Evolutionary conservation across 2,888 invertebrate species (phyloP), one percentile per base, ranked within the genome.

Genomic region (Pediacus dermestoides): DNA sequence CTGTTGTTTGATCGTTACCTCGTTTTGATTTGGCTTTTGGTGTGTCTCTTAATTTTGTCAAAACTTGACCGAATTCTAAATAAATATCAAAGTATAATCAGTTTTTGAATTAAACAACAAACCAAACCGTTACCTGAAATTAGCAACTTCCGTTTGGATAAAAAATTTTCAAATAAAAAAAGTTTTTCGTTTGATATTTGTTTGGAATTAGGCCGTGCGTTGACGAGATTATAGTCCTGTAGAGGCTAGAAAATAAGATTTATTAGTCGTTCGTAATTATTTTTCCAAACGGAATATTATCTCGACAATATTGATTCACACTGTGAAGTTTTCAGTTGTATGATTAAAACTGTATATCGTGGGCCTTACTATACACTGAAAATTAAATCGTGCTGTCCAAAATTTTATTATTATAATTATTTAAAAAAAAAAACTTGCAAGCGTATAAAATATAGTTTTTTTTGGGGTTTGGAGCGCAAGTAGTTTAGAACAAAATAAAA

Each of bases 341-440:
- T 68, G 63, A 64, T 67, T 67, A 68, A 47, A 28, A 28, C 10
- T 65, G 66, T 69, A 67, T 69, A 69, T 70, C 68, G 70, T 72
- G 72, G 71, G 71, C 72, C 72, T 72, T 72, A 71, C 70, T 71
- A 68, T 68, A 70, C 66, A 70, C 70, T 70, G 69, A 69, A 70
- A 69, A 67, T 68, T 66, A 62, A 66, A 60, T 62, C 61, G 69
- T 70, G 67, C 70, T 72, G 71, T 71, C 71, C 70, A 71, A 28
- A 70, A 67, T 62, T 61, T 60, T 64, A 56, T 48, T 45, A 50
- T 50, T 57, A 47, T 38, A 33, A 33, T 53, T 50, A 46, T 44
- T 28, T 28, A 28, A 28, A 28, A 28, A 28, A 28, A 28, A 13
- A 30, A 42, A 39, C 46, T 46, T 46, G 46, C 44, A 46, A 44